Evolutionary conservation across 2,797 vertebrate genomes (phyloP).

Genomic region (Callimico goeldii): DNA sequence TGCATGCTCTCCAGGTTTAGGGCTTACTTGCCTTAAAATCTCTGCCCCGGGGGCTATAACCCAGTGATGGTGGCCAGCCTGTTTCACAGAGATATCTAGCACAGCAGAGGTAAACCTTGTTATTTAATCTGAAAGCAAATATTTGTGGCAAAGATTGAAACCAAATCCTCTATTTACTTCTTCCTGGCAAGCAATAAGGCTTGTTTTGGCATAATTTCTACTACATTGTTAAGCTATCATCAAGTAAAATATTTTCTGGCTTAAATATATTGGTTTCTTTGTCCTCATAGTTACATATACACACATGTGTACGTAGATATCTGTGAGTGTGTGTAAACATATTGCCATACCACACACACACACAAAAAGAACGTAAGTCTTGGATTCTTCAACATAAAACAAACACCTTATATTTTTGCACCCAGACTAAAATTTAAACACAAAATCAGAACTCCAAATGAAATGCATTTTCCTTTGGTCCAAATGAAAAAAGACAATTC

Average conservation of each 20-base stretch:
- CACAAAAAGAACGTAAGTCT: background rate
- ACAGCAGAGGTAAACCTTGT: background rate
- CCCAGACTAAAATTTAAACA: conserved; percentile 38
- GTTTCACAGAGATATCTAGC: background rate
- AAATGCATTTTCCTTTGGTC: conserved; percentile 26
- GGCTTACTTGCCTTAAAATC: background rate
- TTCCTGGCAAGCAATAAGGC: background rate
- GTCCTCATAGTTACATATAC: background rate
- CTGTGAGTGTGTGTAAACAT: background rate
- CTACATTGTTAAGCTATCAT: background rate
- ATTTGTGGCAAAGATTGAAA: conserved; percentile 22
- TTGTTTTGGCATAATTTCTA: background rate
- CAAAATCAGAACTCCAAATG: background rate
- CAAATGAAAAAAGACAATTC: background rate
- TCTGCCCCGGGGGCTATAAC: background rate
- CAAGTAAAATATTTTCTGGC: conserved; percentile 40
- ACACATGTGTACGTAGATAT: background rate
- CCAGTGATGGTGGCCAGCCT: background rate
- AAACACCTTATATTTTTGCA: background rate
- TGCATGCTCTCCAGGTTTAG: background rate
- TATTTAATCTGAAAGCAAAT: conserved; percentile 43
- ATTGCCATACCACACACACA: background rate
- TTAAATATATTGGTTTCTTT: conserved; percentile 13
- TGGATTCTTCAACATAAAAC: background rate
- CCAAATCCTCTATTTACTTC: background rate